phyloP scores from a whole-genome alignment of 2,797 vertebrate species.

The Microhierax caerulescens region DNA sequence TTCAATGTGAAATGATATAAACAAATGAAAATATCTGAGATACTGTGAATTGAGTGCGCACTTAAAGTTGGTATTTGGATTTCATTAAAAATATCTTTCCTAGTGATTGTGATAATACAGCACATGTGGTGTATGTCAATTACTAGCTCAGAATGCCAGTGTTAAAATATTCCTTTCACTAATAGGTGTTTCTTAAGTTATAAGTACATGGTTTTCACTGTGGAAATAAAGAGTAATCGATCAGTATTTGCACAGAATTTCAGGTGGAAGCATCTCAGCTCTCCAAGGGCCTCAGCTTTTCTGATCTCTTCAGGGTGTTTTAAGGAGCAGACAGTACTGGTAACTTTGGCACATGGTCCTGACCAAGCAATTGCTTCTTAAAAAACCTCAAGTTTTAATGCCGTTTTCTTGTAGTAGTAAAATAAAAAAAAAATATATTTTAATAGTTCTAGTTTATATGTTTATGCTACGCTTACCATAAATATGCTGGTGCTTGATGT shows the following conservation, averaged over 20 bases:
- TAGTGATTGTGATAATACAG: neutral
- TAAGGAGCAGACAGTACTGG: neutral
- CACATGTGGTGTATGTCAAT: neutral
- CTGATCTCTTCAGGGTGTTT: neutral
- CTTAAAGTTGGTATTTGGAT: neutral
- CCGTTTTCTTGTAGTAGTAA: neutral
- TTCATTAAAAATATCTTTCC: neutral
- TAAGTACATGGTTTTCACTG: neutral
- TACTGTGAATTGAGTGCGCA: neutral
- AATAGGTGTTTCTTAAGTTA: neutral
- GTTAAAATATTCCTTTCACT: neutral
- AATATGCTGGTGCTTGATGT: neutral
- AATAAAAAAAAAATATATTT: neutral
- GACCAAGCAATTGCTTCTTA: neutral
- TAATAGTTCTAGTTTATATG: neutral
- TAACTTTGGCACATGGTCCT: neutral
- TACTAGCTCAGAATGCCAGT: neutral
- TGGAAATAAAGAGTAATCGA: neutral
- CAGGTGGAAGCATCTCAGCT: neutral
- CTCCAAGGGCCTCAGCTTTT: neutral
- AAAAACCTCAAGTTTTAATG: neutral
- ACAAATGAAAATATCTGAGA: neutral
- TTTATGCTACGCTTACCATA: neutral
- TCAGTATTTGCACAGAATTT: neutral
- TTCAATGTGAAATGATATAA: neutral